Percentiles rank a stretch among this genome's conserved stretches.
Conservation (phyloP, 1,140 invertebrate species). For the Meloidogyne chitwoodi region DNA sequence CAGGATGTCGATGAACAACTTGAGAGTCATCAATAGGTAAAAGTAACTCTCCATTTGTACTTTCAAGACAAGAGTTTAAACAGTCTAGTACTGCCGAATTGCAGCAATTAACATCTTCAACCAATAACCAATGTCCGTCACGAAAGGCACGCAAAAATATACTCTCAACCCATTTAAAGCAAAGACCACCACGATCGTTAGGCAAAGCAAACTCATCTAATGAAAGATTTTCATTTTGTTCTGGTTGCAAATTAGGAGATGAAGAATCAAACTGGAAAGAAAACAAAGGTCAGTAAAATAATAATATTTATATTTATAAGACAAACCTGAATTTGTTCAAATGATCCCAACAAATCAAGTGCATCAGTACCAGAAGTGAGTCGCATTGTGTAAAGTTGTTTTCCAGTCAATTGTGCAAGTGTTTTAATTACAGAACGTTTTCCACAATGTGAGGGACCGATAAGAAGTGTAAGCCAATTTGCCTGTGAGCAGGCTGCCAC, state of each 20-base stretch:
- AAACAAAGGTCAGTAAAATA: background rate
- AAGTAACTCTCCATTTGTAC: conserved; percentile 74
- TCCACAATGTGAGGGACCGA: conserved; percentile 74
- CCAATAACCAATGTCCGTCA: conserved; percentile 81
- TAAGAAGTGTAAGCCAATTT: conserved; percentile 85
- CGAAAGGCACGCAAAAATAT: conserved; percentile 79
- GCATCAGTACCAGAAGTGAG: conserved; percentile 90
- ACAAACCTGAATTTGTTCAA: conserved; percentile 76
- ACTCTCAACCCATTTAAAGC: conserved; percentile 95
- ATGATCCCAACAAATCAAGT: conserved; percentile 86
- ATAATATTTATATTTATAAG: background rate
- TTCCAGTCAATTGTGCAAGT: conserved; percentile 72
- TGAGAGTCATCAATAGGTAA: conserved; percentile 79
- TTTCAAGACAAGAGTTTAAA: conserved; percentile 88
- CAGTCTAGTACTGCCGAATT: conserved; percentile 91
- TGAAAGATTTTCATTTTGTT: background rate
- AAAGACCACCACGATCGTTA: conserved; percentile 15
- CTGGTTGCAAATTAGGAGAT: background rate
- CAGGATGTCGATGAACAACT: conserved; percentile 77
- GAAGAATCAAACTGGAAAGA: background rate
- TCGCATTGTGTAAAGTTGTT: conserved; percentile 72
- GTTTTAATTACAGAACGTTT: conserved; percentile 77
- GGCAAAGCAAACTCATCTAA: background rate
- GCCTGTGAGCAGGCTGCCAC: conserved; percentile 77
- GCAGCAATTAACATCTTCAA: conserved; percentile 96